These are phyloP conservation scores for Tiphia femorata DNA, from an alignment of 2,888 invertebrate genomes.

Conservation along the genomic window DNA sequence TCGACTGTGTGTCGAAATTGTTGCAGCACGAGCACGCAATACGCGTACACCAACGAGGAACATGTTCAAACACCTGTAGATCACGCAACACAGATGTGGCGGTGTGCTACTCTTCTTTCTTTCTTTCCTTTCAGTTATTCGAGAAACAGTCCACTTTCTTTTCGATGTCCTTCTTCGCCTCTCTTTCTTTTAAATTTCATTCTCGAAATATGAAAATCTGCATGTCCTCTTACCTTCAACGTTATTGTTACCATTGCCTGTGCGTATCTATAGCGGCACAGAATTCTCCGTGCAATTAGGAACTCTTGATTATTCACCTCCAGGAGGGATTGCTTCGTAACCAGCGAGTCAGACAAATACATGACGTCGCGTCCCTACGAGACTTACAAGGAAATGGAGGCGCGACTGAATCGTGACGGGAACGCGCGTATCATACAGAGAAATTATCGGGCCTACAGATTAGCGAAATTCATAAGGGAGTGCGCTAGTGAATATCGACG, in stretches of 20 bases:
- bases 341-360: constrained; percentile 75
- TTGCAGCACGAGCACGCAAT: constrained; percentile 78
- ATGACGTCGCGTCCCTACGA: constrained; percentile 76
- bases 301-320: too few species aligned
- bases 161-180: neutral
- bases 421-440: constrained; percentile 75
- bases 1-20: too few species aligned
- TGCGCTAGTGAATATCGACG: constrained; percentile 71
- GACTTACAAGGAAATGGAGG: constrained; percentile 75
- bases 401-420: constrained; percentile 67
- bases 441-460: constrained; percentile 74
- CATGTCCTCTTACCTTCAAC: too few species aligned
- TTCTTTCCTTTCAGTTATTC: neutral
- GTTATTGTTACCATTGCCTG: too few species aligned
- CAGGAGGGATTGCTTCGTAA: constrained; percentile 73
- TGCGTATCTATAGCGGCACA: too few species aligned
- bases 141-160: neutral
- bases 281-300: too few species aligned
- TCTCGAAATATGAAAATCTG: neutral
- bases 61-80: constrained; percentile 71
- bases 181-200: too few species aligned
- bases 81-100: constrained; percentile 75
- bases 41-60: constrained; percentile 72
- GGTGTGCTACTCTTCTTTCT: constrained; percentile 46
- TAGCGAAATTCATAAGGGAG: constrained; percentile 70